These are phyloP conservation scores for Saccostrea cuccullata DNA, from an alignment of 1,140 invertebrate genomes.

Conservation along the genomic window DNA sequence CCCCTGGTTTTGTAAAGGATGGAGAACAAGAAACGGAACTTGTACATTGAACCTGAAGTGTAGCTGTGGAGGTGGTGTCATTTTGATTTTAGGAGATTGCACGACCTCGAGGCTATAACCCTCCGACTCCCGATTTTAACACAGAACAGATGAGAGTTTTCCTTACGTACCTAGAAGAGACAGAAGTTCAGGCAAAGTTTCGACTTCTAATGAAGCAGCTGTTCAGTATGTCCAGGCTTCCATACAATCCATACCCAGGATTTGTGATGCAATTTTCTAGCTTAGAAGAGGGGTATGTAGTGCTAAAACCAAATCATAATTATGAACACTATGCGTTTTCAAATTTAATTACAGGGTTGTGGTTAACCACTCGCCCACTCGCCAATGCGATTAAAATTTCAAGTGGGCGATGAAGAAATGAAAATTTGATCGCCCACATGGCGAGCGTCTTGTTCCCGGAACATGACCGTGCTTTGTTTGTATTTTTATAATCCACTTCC, in stretches of 20 bases:
- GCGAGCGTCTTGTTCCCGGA: too few species aligned
- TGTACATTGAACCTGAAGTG: background rate
- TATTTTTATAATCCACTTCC: too few species aligned
- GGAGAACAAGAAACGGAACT: too few species aligned
- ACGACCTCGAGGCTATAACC: slow-evolving; percentile 29
- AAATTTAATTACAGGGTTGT: too few species aligned
- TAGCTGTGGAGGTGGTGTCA: background rate
- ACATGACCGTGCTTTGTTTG: too few species aligned
- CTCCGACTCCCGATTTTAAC: slow-evolving; percentile 39
- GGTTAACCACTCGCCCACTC: too few species aligned
- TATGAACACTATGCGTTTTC: too few species aligned
- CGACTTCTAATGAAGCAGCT: slow-evolving; percentile 46
- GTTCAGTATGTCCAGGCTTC: slow-evolving; percentile 46
- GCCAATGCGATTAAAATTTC: too few species aligned
- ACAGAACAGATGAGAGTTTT: slow-evolving; percentile 45
- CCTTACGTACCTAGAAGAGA: slow-evolving; percentile 50
- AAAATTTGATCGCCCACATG: too few species aligned
- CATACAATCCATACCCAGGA: slow-evolving; percentile 57
- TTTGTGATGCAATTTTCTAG: slow-evolving; percentile 38
- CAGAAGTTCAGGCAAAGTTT: slow-evolving; percentile 50
- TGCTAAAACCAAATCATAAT: too few species aligned
- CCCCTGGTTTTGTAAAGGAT: too few species aligned
- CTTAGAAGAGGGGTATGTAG: background rate
- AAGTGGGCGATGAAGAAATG: too few species aligned
- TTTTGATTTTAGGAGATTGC: background rate